Conservation (phyloP, 2,888 invertebrate species). For the Argyresthia goedartella region DNA sequence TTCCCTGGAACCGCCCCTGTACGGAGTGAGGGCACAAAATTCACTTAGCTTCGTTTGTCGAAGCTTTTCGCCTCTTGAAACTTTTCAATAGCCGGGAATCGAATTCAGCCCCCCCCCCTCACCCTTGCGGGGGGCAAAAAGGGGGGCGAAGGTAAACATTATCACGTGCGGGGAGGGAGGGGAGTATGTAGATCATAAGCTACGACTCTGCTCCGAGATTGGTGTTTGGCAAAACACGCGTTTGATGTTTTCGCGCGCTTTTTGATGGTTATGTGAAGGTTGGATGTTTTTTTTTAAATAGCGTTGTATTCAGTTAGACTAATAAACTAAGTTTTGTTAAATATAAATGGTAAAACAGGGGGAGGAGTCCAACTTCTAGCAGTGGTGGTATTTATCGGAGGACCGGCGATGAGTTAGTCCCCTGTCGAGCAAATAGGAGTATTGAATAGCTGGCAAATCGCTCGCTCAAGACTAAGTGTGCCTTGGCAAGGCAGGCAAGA, state of each 20-base stretch:
- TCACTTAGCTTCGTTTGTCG: constrained; percentile 72
- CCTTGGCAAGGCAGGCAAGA: too few relatives aligned
- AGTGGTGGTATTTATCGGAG: too few relatives aligned
- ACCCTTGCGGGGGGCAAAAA: constrained; percentile 16
- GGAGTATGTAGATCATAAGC: constrained; percentile 1
- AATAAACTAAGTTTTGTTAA: too few relatives aligned
- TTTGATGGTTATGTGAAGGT: not conserved
- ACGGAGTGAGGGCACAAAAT: constrained; percentile 61
- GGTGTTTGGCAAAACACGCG: not conserved
- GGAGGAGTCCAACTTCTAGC: too few relatives aligned
- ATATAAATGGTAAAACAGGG: too few relatives aligned
- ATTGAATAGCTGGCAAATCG: too few relatives aligned
- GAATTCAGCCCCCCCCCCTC: constrained; percentile 41
- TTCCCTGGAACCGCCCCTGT: constrained; percentile 22
- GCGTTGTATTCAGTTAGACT: too few relatives aligned
- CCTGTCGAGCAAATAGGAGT: too few relatives aligned
- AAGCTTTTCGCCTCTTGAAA: constrained; percentile 72
- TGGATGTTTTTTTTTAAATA: too few relatives aligned
- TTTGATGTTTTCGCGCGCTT: not conserved
- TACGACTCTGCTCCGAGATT: not conserved
- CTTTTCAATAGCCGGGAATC: constrained; percentile 70
- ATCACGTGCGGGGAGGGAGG: not conserved
- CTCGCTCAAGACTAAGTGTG: too few relatives aligned
- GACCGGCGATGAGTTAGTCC: too few relatives aligned
- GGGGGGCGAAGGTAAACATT: not conserved